Evolutionary conservation across 2,888 invertebrate species (phyloP), one percentile per base, ranked within the genome.

Genomic region (Branchellion lobata): DNA sequence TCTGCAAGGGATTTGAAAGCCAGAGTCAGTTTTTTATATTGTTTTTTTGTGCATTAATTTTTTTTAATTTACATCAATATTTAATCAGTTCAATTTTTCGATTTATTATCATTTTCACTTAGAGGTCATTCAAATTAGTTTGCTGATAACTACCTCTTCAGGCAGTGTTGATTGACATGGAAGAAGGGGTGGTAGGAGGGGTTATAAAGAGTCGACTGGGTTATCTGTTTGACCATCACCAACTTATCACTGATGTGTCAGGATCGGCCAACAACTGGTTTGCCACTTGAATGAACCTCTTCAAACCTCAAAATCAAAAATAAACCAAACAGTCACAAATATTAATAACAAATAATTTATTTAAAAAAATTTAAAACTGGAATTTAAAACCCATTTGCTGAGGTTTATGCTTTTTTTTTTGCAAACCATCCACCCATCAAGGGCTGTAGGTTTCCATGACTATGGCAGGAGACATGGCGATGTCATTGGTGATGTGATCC

Each of bases 211-310:
- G 88, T 11, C 86, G 86, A n/a, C 83, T 88, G 33, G 81, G 84
- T 51, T 86, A 87, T 73, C 85, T 88, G 69, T 88, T 88, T 84
- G 88, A 88, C 82, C 85, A 85, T 80, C 84, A 84, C 71, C 88
- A 88, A 82, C 84, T 88, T 47, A 85, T 88, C 47, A 88, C 87
- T 27, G 88, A 88, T 84, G 87, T 88, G 1, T 88, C 88, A 24
- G 88, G 88, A n/a, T 88, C 87, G 75, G 88, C 88, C 73, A 88
- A 88, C 82, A 88, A 88, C 82, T 88, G 88, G 88, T 87, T 82
- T 83, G 61, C 61, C 21, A 57, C 21, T 74, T n/a, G 21, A 8
- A 24, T 40, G 18, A 74, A 40, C 29, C 5, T 31, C 11, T 11
- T 72, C 21, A 8, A 34, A 18, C 72, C n/a, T 34, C n/a, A 33